Evolutionary conservation across 2,888 invertebrate genomes (phyloP), one percentile per base, ranked within the genome.

Genomic region (Lepidocyrtinus sp.): DNA sequence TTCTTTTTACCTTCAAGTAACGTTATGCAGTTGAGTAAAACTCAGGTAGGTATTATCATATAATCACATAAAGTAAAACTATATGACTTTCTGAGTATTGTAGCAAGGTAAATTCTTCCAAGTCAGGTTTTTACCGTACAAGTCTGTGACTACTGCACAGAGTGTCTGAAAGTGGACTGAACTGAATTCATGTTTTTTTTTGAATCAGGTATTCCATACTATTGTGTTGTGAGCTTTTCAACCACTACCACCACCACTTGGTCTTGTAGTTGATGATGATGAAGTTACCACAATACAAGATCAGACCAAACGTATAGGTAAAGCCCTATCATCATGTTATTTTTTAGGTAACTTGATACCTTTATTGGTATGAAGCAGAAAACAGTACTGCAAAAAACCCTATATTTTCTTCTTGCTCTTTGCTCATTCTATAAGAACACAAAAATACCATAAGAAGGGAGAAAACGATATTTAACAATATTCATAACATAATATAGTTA

Each of bases 341-440:
- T 70, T n/a, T n/a, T 27, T n/a, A 70, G 70, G 70, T 24, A 70
- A 70, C 61, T 70, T 70, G 70, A 61, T 70, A 61, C 69, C 69
- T 69, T 69, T 55, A 69, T 55, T 69, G 69, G 50, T 69, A 69
- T 50, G 50, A 50, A n/a, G n/a, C n/a, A n/a, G n/a, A n/a, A 50
- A 36, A 50, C 5, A 50, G 50, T 50, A 50, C 50, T 50, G 50
- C 50, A 50, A 50, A n/a, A 50, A 17, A 15, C 12, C 50, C 50
- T 2, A 50, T n/a, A n/a, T 50, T 50, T 50, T 50, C n/a, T n/a
- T n/a, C n/a, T 17, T 50, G n/a, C 50, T 50, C 50, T 50, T 50
- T n/a, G n/a, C n/a, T 50, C 50, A 50, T 50, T 22, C n/a, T 9
- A 62, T 19, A 22, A 62, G 21, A 22, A 62, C 62, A 62, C 9